Base-by-base conservation (phyloP, 2,113 vertebrate species). In the Dicentrarchus labrax region DNA sequence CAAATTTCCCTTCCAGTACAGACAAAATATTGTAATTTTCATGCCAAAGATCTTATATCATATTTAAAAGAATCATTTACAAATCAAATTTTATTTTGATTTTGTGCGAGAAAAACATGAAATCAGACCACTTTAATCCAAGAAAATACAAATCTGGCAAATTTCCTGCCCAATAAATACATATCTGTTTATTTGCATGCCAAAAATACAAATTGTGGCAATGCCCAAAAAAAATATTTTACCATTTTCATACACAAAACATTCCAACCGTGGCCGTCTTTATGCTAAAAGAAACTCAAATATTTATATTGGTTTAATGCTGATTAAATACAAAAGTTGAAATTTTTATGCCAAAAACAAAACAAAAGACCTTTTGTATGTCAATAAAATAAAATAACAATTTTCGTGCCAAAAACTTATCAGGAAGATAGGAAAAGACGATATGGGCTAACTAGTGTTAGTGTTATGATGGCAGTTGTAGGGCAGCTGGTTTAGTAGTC, bases 191-290 rank as follows among this genome's bases (percentile, higher is more conserved):
- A n/a, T 48, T 22, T 56, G 30, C 15, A 16, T 24, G 22, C 6
- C 22, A 16, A 48, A 36, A 21, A 48, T 30, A 17, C 7, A 17
- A 15, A 67, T 30, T 39, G 1, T n/a, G 6, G 17, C 7, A n/a
- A n/a, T n/a, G n/a, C n/a, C n/a, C n/a, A n/a, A n/a, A n/a, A n/a
- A n/a, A n/a, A n/a, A n/a, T n/a, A n/a, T n/a, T n/a, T n/a, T n/a
- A 2, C 13, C 2, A 15, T 68, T 51, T 68, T 12, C 1, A 4
- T 38, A 8, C 15, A 6, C 6, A 36, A 16, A 62, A 39, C 10
- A 17, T 11, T 3, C 3, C 0, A 5, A 39, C 8, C 4, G 0
- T 21, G 36, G 8, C 8, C 8, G 8, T 7, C 13, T 16, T 60
- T 17, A 16, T 36, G 24, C 24, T 30, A 16, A 60, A 38, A 38